These are phyloP conservation scores for Gymnoscopelus braueri DNA, from an alignment of 2,797 vertebrate species.

Conservation along the genomic window DNA sequence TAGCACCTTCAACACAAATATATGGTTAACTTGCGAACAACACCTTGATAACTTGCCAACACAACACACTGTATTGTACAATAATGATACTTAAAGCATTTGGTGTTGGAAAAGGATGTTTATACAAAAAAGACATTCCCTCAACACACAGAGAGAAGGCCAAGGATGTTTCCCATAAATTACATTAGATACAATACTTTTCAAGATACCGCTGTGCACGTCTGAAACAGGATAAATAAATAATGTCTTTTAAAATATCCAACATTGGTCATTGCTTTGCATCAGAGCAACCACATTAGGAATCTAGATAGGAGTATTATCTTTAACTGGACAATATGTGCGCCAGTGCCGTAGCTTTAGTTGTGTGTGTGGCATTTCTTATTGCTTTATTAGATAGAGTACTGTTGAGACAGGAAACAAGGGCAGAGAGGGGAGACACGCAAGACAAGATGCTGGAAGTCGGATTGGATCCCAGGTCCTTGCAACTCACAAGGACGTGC, in stretches of 20 bases:
- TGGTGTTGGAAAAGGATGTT: constrained; percentile 67
- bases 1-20: too few relatives aligned
- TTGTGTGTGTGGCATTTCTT: background rate
- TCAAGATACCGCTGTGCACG: constrained; percentile 28
- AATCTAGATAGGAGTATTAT: background rate
- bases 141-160: constrained; percentile 47
- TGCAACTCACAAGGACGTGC: too few relatives aligned
- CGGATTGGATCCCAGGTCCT: too few relatives aligned
- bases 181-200: constrained; percentile 43
- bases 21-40: too few relatives aligned
- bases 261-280: constrained; percentile 3
- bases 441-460: too few relatives aligned
- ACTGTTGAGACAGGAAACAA: too few relatives aligned
- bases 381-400: too few relatives aligned
- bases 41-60: too few relatives aligned
- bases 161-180: constrained; percentile 36
- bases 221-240: constrained; percentile 19
- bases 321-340: background rate
- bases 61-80: background rate
- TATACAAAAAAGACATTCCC: constrained; percentile 58
- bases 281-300: background rate
- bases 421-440: too few relatives aligned
- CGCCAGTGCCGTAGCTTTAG: background rate
- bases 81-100: constrained; percentile 26
- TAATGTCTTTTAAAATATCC: constrained; percentile 16